phyloP scores from a whole-genome alignment of 2,113 vertebrate species.

The Ceyx margarethae region DNA sequence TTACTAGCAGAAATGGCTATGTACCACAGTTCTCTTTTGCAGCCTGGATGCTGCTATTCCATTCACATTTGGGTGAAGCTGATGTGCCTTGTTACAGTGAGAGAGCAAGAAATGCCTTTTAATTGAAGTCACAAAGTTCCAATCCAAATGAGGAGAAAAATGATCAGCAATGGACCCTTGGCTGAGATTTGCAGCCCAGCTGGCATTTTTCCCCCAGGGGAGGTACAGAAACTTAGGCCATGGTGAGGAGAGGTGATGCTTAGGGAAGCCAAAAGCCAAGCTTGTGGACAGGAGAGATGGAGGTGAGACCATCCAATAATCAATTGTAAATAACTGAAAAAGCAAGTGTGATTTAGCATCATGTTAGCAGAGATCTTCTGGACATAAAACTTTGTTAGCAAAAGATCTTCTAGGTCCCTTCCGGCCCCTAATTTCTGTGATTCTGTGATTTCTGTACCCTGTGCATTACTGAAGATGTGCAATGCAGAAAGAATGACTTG shows the following conservation, averaged over 20 bases:
- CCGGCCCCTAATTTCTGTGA: too few species aligned
- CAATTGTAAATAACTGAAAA: not conserved
- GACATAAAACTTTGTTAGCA: not conserved
- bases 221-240: not conserved
- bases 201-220: not conserved
- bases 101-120: not conserved
- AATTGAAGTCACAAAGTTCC: not conserved
- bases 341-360: not conserved
- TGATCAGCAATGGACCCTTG: not conserved
- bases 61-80: not conserved
- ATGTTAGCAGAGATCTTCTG: not conserved
- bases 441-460: not conserved
- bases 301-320: not conserved
- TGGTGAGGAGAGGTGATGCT: not conserved
- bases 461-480: not conserved
- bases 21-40: not conserved
- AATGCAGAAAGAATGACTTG: not conserved
- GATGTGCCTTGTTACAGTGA: not conserved
- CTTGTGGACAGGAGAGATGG: not conserved
- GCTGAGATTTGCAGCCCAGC: not conserved
- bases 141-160: not conserved
- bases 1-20: not conserved
- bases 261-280: not conserved
- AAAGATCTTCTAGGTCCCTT: too few species aligned
- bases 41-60: not conserved